Conservation (phyloP, 2,888 invertebrate species). For the Morinoia aosen region DNA sequence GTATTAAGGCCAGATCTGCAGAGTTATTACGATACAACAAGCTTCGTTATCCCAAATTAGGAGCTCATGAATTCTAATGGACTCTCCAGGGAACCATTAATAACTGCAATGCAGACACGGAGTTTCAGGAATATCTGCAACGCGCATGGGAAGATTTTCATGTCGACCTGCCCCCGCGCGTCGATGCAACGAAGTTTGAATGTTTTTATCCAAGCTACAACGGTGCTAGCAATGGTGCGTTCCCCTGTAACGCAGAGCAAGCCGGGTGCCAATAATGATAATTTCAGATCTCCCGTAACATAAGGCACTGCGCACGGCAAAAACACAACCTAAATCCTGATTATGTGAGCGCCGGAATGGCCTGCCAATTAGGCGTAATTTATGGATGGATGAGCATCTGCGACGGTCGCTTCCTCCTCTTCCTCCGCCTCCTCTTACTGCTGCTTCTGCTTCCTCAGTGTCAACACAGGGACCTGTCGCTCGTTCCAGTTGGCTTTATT, state of each 20-base stretch:
- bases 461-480: background rate
- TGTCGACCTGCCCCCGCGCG: background rate
- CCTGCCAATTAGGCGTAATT: constrained; percentile 12
- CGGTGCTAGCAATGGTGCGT: background rate
- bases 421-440: too few relatives aligned
- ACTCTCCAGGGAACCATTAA: background rate
- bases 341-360: background rate
- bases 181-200: background rate
- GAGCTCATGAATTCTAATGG: background rate
- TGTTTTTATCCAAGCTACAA: background rate
- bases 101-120: background rate
- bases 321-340: background rate
- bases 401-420: background rate
- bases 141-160: background rate
- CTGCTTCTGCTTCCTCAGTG: background rate
- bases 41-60: background rate
- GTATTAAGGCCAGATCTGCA: background rate
- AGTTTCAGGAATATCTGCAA: background rate
- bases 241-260: too few relatives aligned
- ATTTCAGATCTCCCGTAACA: background rate
- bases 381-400: constrained; percentile 10
- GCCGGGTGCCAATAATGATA: background rate
- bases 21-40: background rate
- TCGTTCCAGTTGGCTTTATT: background rate
- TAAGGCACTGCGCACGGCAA: background rate